phyloP scores from a whole-genome alignment of 2,113 vertebrate genomes.

The Microtus oregoni region DNA sequence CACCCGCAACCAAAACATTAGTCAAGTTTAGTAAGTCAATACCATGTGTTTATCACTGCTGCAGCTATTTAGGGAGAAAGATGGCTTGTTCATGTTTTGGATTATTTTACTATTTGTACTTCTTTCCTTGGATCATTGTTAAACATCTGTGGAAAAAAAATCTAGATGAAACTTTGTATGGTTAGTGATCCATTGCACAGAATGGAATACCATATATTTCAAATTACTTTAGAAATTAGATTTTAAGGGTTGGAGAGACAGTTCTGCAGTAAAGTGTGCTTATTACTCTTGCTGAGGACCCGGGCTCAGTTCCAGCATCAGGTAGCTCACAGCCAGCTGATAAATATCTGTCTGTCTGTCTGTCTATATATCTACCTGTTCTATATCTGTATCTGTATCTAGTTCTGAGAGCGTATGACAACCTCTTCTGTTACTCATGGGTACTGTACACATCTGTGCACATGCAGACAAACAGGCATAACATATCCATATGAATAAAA shows the following conservation, averaged over 20 bases:
- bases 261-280: not conserved
- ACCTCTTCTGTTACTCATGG: not conserved
- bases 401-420: not conserved
- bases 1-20: not conserved
- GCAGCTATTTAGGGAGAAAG: not conserved
- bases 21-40: constrained; percentile 38
- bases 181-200: not conserved
- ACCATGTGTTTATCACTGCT: constrained; percentile 12
- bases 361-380: not conserved
- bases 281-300: not conserved
- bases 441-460: no score
- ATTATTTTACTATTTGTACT: constrained; percentile 26
- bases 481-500: not conserved
- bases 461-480: not conserved
- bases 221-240: not conserved
- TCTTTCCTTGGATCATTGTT: constrained; percentile 38
- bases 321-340: not conserved
- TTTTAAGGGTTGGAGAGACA: not conserved
- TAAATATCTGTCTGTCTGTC: not conserved
- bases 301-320: not conserved
- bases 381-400: not conserved
- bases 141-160: not conserved
- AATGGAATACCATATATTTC: not conserved
- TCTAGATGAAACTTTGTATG: not conserved
- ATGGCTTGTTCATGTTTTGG: not conserved